Evolutionary conservation across 2,113 vertebrate species (phyloP).

Genomic region (Sceloporus tristichus): DNA sequence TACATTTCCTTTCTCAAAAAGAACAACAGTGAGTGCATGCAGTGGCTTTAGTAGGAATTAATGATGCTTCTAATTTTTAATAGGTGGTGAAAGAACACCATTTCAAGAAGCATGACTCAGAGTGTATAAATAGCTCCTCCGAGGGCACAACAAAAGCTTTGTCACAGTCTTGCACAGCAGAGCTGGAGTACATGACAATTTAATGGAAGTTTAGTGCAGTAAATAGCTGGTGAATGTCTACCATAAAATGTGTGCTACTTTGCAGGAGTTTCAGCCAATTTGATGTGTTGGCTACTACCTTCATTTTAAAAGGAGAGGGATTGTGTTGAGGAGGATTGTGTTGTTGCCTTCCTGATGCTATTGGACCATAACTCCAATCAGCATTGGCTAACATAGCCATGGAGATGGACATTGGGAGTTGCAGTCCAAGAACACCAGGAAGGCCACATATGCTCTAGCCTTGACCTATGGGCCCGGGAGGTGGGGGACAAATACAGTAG

Average conservation of each 20-base stretch:
- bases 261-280: background rate
- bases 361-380: background rate
- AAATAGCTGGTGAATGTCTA: background rate
- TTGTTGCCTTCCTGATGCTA: background rate
- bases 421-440: background rate
- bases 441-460: background rate
- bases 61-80: background rate
- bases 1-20: background rate
- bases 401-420: background rate
- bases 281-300: background rate
- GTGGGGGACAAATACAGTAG: background rate
- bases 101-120: slow-evolving; percentile 48
- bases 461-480: background rate
- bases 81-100: slow-evolving; percentile 3
- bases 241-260: background rate
- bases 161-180: slow-evolving; percentile 2
- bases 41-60: background rate
- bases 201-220: background rate
- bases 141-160: slow-evolving; percentile 8
- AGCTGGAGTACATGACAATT: background rate
- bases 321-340: too few relatives aligned
- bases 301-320: background rate
- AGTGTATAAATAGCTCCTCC: slow-evolving; percentile 29
- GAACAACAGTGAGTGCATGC: accelerated
- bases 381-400: background rate